Evolutionary conservation across 1,140 invertebrate species (phyloP).

Genomic region (Calliphora vicina): DNA sequence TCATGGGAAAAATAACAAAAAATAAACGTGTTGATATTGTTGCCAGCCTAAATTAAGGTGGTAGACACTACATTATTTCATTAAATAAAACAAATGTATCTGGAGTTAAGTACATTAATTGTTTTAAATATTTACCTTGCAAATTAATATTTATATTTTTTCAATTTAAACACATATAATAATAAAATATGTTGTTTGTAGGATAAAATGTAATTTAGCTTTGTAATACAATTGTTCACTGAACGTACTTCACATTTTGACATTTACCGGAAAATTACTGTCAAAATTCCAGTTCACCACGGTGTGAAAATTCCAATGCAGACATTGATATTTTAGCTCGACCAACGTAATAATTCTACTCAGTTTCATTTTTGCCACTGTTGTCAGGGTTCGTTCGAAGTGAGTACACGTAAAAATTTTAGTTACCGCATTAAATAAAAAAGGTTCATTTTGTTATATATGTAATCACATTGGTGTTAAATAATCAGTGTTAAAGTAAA

Average conservation of each 20-base stretch:
- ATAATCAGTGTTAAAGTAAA: slow-evolving; percentile 32
- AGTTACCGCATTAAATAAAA: slow-evolving; percentile 22
- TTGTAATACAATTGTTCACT: too few species aligned
- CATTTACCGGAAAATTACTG: slow-evolving; percentile 17
- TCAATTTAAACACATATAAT: background rate
- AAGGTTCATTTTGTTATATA: background rate
- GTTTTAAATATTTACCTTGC: too few species aligned
- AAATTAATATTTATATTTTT: too few species aligned
- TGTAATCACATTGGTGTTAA: slow-evolving; percentile 30
- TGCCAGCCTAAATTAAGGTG: background rate
- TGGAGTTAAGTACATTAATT: too few species aligned
- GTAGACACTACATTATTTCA: background rate
- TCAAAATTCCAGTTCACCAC: slow-evolving; percentile 34
- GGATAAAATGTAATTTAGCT: background rate
- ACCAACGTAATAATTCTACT: slow-evolving; percentile 17
- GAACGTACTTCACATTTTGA: background rate
- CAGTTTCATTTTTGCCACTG: slow-evolving; percentile 38
- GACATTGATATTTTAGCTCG: slow-evolving; percentile 19
- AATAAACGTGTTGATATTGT: background rate
- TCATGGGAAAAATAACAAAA: background rate
- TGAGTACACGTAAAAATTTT: slow-evolving; percentile 49
- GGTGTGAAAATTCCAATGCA: slow-evolving; percentile 9
- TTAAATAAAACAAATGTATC: background rate
- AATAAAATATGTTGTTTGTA: background rate
- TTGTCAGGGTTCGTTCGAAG: slow-evolving; percentile 63